Base-by-base conservation (phyloP, 2,888 invertebrate genomes). In the Herminia tarsipennalis region DNA sequence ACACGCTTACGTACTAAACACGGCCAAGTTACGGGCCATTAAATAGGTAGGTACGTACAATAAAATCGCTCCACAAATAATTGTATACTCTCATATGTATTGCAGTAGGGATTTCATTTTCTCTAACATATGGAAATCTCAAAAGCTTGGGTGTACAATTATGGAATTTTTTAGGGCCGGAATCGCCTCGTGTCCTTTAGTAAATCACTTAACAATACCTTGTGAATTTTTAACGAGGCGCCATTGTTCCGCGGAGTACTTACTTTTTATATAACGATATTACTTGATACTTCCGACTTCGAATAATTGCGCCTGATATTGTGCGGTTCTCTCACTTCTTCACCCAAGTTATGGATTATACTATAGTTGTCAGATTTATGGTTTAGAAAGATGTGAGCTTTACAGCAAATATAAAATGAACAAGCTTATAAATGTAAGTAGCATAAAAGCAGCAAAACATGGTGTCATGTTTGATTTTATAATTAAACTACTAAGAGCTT, bases 181-280 rank as follows among this genome's bases (percentile, higher is more conserved):
- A 38, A 49, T 49, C 45, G 14, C 37, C 40, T 47, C 32, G 18
- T 49, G 46, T 40, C 50, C 48, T 49, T 62, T 46, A 32, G 49
- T 49, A 53, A 42, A 48, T 37, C 41, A 56, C 24, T 24, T 24
- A 32, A 65, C 42, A 59, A 53, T 40, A 49, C 42, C 30, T 27
- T 46, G 17, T 46, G 59, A 56, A 66, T 58, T 53, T 50, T 48
- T 55, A 62, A 58, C 45, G 45, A 30, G 27, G 33, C 20, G 13
- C 33, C 43, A 29, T 42, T 48, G 45, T 46, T 43, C 5, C 9
- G 35, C 9, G 42, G 40, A 52, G 39, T 27, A 33, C 36, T 30
- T 48, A 46, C 45, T 38, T 50, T 47, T 34, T 47, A 34, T 35
- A 32, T 44, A 49, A 45, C 36, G 24, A 53, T 28, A 32, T 33